phyloP scores from a whole-genome alignment of 2,797 vertebrate species.

The Fistularia tabacaria region DNA sequence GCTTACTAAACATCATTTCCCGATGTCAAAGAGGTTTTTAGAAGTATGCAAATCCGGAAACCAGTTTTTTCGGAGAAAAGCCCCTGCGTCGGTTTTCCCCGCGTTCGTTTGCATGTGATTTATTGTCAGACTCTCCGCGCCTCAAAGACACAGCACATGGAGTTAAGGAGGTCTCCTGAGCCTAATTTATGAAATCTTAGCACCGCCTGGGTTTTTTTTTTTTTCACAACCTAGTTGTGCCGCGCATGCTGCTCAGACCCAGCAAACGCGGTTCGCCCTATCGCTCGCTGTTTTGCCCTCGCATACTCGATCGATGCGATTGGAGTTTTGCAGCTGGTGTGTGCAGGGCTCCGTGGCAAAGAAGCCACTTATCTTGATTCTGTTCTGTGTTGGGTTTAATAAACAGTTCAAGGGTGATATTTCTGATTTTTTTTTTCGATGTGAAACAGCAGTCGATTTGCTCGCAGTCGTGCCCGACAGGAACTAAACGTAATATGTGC shows the following conservation, averaged over 20 bases:
- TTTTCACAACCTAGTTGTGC: slow-evolving; percentile 27
- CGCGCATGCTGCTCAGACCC: slow-evolving; percentile 33
- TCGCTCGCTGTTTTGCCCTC: slow-evolving; percentile 30
- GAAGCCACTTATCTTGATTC: slow-evolving; percentile 12
- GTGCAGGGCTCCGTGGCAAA: slow-evolving; percentile 13
- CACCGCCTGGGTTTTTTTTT: slow-evolving; percentile 29
- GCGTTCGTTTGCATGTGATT: slow-evolving; percentile 53
- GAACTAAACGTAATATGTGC: neutral
- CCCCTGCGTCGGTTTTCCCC: slow-evolving; percentile 20
- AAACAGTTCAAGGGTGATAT: slow-evolving; percentile 6
- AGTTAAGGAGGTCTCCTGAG: slow-evolving; percentile 68
- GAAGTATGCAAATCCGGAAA: slow-evolving; percentile 43
- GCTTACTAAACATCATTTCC: slow-evolving; percentile 28
- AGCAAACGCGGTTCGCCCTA: slow-evolving; percentile 44
- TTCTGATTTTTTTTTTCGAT: neutral
- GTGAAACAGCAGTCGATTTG: no score
- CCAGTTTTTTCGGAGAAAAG: slow-evolving; percentile 17
- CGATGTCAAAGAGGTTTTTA: slow-evolving; percentile 17
- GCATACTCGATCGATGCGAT: slow-evolving; percentile 48
- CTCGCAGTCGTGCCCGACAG: no score
- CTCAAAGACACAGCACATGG: slow-evolving; percentile 59
- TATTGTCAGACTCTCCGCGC: slow-evolving; percentile 52
- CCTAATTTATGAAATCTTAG: slow-evolving; percentile 70
- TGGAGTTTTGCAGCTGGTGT: slow-evolving; percentile 34
- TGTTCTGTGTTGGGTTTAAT: slow-evolving; percentile 9